A percentile compares a stretch with the other conserved stretches of the same genome.
Evolutionary conservation across 1,140 invertebrate genomes (phyloP).

Genomic region (Doryteuthis pealeii): DNA sequence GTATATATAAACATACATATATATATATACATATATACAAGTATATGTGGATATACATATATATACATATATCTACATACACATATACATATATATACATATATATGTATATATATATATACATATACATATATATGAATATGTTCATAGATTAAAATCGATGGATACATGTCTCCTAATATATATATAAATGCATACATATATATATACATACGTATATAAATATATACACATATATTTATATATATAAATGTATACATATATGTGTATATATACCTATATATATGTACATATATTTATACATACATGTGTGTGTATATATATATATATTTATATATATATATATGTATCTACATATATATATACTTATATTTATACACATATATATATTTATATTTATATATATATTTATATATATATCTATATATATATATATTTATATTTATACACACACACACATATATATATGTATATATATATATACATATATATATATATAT

Average conservation of each 20-base stretch:
- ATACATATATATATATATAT: constrained; percentile 8
- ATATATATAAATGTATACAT: background rate
- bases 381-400: constrained; percentile 3
- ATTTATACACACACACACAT: background rate
- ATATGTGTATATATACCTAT: background rate
- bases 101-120: constrained; percentile 13
- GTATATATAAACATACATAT: background rate
- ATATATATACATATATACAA: background rate
- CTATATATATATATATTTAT: background rate
- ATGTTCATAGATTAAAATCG: background rate
- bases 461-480: constrained; percentile 3
- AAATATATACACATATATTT: background rate
- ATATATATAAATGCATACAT: background rate
- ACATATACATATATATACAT: constrained; percentile 1
- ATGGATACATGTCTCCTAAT: background rate
- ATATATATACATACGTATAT: background rate
- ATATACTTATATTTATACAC: background rate
- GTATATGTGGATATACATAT: background rate
- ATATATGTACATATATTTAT: constrained; percentile 1
- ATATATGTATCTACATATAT: background rate
- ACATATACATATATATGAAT: constrained; percentile 2
- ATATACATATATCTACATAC: constrained; percentile 1
- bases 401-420: background rate
- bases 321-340: background rate
- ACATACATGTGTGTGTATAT: constrained; percentile 7